Evolutionary conservation across 1,140 invertebrate species (phyloP), one percentile per base, ranked within the genome.

Genomic region (Drosophila jambulina): DNA sequence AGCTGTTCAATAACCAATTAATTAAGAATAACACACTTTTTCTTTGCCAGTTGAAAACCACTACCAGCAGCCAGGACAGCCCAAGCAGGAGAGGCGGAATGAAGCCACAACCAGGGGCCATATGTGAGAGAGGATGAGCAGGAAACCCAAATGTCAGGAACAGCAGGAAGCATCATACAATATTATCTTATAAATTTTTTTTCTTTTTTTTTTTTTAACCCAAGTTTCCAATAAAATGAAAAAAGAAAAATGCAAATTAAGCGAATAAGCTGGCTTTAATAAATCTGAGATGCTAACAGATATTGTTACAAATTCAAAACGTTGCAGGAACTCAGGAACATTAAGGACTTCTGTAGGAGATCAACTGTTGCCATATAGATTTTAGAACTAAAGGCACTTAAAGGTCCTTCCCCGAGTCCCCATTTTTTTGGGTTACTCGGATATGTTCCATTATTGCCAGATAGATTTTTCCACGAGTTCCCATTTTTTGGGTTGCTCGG

Each of bases 11-110:
- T 1, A 6, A 25, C 1, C 0, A 6, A 27, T 49, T 8, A 4
- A n/a, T 13, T 19, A 1, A 25, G 34, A 49, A 32, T 76, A 43
- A 62, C 32, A 17, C 15, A 13, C 25, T 10, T 21, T 23, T 21
- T 19, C 23, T 4, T 29, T 17, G 9, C 10, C 43, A 87, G 83
- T 74, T 54, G 84, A 80, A 23, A 46, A 72, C 2, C 67, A 62
- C 48, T 48, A 75, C 42, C 58, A 57, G 7, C 45, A 63, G 53
- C 56, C 59, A 17, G 48, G 53, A 46, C 23, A 29, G 46, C 48
- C 64, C 57, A 65, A 63, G 46, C 46, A 27, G 21, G 48, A 65
- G 45, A 58, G 49, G 46, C 63, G 34, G 59, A 45, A 69, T 23
- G 59, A 77, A 58, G 63, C 59, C 64, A 72, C 36, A 64, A 69